Base-by-base conservation (phyloP, 2,888 invertebrate species). In the Helicoverpa assulta region DNA sequence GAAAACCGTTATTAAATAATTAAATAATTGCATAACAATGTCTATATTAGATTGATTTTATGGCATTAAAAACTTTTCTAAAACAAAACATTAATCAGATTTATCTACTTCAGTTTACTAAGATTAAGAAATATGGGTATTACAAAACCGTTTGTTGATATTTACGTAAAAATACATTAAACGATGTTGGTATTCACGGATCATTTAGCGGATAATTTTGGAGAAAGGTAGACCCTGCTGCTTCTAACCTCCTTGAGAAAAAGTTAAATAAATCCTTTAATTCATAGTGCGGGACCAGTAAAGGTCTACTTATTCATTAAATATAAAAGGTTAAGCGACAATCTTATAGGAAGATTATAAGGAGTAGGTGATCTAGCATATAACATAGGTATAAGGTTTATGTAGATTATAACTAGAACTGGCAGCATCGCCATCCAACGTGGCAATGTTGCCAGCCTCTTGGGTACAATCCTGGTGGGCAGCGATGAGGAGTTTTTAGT, bases 171-270 rank as follows among this genome's bases (percentile, higher is more conserved):
- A 71, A 60, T 60, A 60, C 43, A 55, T 57, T n/a, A 77, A 74
- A 73, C 50, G 10, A n/a, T 57, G 58, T 61, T 73, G 74, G 79
- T 73, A 66, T 60, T 58, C 53, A 74, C 40, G 73, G 73, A 78
- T 78, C 78, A 74, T 75, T 75, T 73, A n/a, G 65, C 5, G 10
- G 60, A 29, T 78, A 78, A 78, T 78, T 73, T 60, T 37, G 10
- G 51, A 33, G 29, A 78, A 66, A 57, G 79, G 74, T 51, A 64
- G 51, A 55, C 57, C 58, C 64, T 37, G 21, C 54, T 73, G n/a
- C 74, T 61, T 19, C 73, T 60, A 74, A 78, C 57, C 58, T 26
- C 60, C 78, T 43, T 53, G 57, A 78, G 78, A 60, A 61, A 78
- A 78, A 78, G 67, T 78, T 73, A 61, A 66, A 60, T 73, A 66